Evolutionary conservation across 2,888 invertebrate genomes (phyloP).

Genomic region (Strigamia maritima): DNA sequence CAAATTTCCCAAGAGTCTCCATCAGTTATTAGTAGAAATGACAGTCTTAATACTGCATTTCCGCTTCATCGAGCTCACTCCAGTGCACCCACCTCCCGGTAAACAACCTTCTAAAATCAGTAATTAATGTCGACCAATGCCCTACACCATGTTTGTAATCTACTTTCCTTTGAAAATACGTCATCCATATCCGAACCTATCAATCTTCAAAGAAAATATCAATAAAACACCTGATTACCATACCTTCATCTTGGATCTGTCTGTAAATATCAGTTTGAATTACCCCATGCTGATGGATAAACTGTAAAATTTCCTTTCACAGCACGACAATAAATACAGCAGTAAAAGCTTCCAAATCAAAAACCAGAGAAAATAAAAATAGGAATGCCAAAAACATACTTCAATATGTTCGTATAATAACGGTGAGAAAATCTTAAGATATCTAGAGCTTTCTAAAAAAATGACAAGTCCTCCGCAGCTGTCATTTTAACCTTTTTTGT

Average conservation of each 20-base stretch:
- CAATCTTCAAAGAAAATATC: not conserved
- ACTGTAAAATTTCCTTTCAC: not conserved
- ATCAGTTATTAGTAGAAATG: not conserved
- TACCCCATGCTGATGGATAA: not conserved
- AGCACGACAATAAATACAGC: not conserved
- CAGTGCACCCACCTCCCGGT: not conserved
- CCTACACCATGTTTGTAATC: not conserved
- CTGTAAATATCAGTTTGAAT: not conserved
- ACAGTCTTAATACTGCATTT: constrained; percentile 18
- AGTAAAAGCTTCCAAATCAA: not conserved
- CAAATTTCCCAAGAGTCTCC: constrained; percentile 20
- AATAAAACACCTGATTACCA: not conserved
- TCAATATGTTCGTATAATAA: no score
- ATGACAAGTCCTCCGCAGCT: no score
- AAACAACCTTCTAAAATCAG: not conserved
- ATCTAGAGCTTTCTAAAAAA: no score
- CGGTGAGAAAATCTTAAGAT: no score
- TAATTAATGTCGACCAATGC: not conserved
- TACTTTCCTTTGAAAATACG: not conserved
- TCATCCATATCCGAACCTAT: not conserved
- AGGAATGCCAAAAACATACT: no score
- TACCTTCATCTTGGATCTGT: not conserved
- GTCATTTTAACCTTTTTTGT: no score
- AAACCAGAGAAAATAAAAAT: not conserved
- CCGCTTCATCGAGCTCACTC: not conserved